These are phyloP conservation scores for Oceanodroma tethys DNA, from an alignment of 2,113 vertebrate genomes.

Conservation along the genomic window DNA sequence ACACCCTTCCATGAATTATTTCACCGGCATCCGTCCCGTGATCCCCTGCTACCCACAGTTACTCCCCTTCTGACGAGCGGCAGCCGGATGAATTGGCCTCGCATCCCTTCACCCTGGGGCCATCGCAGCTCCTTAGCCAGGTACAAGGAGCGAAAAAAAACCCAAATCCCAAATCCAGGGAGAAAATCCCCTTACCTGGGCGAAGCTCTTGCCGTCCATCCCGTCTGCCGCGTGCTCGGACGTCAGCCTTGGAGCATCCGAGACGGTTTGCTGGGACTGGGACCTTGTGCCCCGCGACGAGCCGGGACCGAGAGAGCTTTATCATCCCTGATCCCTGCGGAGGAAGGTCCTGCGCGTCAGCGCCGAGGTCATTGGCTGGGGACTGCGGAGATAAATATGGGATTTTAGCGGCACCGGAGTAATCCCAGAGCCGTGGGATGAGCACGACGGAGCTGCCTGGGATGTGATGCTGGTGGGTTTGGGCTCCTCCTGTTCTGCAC, in stretches of 20 bases:
- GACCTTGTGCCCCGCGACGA: not conserved
- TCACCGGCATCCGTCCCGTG: accelerated
- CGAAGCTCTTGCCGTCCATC: not conserved
- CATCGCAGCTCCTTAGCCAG: accelerated
- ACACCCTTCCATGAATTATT: not conserved
- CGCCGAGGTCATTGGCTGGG: slow-evolving; percentile 29
- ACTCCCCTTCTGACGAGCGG: not conserved
- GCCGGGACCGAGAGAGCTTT: not conserved
- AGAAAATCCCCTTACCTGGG: not conserved
- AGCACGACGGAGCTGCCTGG: not conserved
- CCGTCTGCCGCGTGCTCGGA: accelerated
- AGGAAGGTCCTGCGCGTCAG: not conserved
- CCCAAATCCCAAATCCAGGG: not conserved
- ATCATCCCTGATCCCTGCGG: not conserved
- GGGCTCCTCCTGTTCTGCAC: not conserved
- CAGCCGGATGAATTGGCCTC: not conserved
- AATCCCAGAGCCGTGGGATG: not conserved
- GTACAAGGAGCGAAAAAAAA: not conserved
- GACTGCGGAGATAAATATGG: not conserved
- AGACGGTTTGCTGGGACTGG: not conserved
- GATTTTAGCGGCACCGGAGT: not conserved
- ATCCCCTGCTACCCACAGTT: not conserved
- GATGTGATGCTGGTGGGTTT: not conserved
- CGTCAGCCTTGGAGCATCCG: not conserved
- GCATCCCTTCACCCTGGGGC: accelerated